Conservation (phyloP, 2,888 invertebrate genomes). For the Disparrhopalites patrizii region DNA sequence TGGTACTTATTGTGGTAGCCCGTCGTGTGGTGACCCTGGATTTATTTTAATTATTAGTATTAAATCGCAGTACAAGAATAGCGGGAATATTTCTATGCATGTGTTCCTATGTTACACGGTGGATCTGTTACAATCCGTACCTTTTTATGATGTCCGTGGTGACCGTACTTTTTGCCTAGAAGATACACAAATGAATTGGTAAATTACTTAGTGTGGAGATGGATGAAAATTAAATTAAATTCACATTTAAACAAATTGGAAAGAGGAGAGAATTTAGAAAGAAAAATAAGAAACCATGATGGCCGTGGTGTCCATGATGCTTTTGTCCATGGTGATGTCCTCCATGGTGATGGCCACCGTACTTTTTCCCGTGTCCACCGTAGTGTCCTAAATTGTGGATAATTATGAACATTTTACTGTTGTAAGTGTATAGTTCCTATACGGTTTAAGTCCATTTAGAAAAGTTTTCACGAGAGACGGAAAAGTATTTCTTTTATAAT, state of each 20-base stretch:
- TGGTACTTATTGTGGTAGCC: conserved; percentile 46
- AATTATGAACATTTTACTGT: not conserved
- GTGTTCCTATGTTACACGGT: no score
- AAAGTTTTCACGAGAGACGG: no score
- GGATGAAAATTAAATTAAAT: no score
- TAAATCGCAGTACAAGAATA: not conserved
- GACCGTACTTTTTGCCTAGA: conserved; percentile 18
- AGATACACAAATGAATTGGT: no score
- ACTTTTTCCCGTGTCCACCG: conserved; percentile 17
- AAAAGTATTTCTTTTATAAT: no score
- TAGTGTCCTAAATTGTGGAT: conserved; percentile 18
- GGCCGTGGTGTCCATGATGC: conserved; percentile 19
- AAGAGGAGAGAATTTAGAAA: no score
- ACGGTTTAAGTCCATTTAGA: not conserved
- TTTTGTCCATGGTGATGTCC: conserved; percentile 16
- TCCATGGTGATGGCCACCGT: conserved; percentile 11
- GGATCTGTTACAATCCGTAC: no score
- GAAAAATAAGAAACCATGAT: not conserved
- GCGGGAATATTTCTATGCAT: no score
- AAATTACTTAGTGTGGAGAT: no score
- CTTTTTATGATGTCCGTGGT: conserved; percentile 29
- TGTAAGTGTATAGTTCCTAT: not conserved
- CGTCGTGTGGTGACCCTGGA: conserved; percentile 33
- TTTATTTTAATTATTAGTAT: no score
- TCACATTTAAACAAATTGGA: no score